Evolutionary conservation across 2,113 vertebrate species (phyloP).

Genomic region (Clarias gariepinus): DNA sequence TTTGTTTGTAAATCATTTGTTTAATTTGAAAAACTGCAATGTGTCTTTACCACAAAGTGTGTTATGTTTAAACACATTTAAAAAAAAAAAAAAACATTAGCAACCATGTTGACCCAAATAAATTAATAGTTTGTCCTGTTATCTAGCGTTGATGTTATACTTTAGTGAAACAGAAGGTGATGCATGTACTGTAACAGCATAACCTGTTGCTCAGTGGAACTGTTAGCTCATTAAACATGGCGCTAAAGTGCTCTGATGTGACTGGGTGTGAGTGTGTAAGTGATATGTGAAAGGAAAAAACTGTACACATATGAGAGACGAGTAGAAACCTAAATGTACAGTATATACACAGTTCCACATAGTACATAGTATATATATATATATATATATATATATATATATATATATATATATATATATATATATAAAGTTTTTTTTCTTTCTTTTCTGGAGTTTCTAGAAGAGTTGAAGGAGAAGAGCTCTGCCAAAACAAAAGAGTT

Average conservation of each 20-base stretch:
- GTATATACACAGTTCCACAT: too few relatives aligned
- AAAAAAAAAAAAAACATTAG: too few relatives aligned
- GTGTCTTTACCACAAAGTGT: not conserved
- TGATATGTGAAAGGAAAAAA: not conserved
- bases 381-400: too few relatives aligned
- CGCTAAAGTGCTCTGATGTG: not conserved
- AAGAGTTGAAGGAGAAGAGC: slow-evolving; percentile 15
- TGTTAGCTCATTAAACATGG: not conserved
- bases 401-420: too few relatives aligned
- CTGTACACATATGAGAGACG: too few relatives aligned
- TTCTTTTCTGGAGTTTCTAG: not conserved
- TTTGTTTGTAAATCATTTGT: too few relatives aligned
- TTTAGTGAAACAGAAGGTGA: not conserved
- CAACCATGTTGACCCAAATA: not conserved
- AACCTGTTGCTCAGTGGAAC: not conserved
- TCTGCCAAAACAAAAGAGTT: slow-evolving; percentile 18
- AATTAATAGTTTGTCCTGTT: not conserved
- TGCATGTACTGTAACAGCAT: not conserved
- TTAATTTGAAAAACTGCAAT: too few relatives aligned
- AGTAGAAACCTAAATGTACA: too few relatives aligned
- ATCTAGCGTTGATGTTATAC: not conserved
- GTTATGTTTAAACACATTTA: not conserved
- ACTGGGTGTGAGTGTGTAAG: not conserved
- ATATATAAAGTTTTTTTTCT: not conserved
- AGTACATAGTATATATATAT: too few relatives aligned